Percentiles rank a stretch among this genome's conserved stretches.
Conservation (phyloP, 2,113 vertebrate genomes). For the Malurus elegans region DNA sequence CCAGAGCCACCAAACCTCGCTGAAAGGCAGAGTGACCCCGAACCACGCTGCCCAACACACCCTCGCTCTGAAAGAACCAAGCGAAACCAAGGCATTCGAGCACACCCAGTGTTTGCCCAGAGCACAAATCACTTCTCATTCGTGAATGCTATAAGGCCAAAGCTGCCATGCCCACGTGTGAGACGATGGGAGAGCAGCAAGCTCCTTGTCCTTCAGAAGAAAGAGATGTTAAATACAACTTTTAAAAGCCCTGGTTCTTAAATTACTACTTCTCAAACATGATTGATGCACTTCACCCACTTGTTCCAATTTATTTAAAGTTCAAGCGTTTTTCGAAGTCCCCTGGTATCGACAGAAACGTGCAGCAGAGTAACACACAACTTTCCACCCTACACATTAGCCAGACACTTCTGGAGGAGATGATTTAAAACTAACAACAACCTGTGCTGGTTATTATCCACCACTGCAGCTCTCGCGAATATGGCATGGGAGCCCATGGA, state of each 20-base stretch:
- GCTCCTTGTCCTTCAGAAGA: neutral
- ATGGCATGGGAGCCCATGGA: neutral
- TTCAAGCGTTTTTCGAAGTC: neutral
- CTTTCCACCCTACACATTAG: neutral
- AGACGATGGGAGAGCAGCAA: neutral
- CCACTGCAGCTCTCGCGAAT: neutral
- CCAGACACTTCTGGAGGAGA: neutral
- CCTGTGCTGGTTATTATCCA: neutral
- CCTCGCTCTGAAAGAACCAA: neutral
- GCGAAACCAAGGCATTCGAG: neutral
- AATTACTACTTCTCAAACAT: conserved; percentile 34
- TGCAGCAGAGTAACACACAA: neutral
- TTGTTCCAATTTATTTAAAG: neutral
- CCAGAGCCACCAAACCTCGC: neutral
- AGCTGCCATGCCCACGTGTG: neutral
- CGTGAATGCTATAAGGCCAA: neutral
- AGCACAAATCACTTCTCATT: neutral
- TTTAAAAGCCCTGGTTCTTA: conserved; percentile 8
- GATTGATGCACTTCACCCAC: conserved; percentile 7
- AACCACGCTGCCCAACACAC: neutral
- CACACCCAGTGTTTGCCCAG: neutral
- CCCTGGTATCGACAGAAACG: neutral
- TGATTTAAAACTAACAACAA: neutral
- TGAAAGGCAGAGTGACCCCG: neutral
- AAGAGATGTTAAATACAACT: conserved; percentile 31